A percentile compares a stretch with the other conserved stretches of the same genome.
Evolutionary conservation across 2,888 invertebrate species (phyloP).

Genomic region (Melanargia galathea): DNA sequence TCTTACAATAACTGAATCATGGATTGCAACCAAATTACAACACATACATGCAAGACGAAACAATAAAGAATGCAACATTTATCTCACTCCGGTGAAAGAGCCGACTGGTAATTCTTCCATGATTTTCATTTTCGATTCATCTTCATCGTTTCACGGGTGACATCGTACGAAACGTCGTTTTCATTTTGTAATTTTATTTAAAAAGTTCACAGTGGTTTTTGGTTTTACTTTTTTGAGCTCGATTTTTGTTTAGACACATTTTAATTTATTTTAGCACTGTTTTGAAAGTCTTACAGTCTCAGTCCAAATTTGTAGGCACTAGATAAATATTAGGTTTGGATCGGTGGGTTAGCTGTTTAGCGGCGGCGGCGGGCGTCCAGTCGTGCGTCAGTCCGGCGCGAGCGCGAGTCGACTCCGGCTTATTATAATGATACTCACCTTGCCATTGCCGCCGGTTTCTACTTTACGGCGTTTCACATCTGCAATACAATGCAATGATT

Average conservation of each 20-base stretch:
- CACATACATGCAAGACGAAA: slow-evolving; percentile 26
- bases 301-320: slow-evolving; percentile 18
- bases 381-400: slow-evolving; percentile 83
- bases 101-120: neutral
- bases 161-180: neutral
- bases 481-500: slow-evolving; percentile 56
- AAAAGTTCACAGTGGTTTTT: slow-evolving; percentile 13
- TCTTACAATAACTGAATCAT: slow-evolving; percentile 5
- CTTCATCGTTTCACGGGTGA: slow-evolving; percentile 1
- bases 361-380: slow-evolving; percentile 59
- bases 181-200: neutral
- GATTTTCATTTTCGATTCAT: slow-evolving; percentile 2
- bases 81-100: slow-evolving; percentile 13
- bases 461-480: slow-evolving; percentile 93
- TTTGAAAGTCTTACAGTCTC: slow-evolving; percentile 27
- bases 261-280: slow-evolving; percentile 27
- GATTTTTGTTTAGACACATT: slow-evolving; percentile 27
- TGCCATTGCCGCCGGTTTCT: slow-evolving; percentile 87
- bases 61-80: slow-evolving; percentile 14
- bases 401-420: slow-evolving; percentile 66
- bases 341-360: neutral
- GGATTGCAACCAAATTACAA: slow-evolving; percentile 11
- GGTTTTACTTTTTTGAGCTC: slow-evolving; percentile 19
- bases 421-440: slow-evolving; percentile 89
- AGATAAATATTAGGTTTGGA: neutral